Conservation (phyloP, 2,888 invertebrate genomes). For the Drosophila borborema region DNA sequence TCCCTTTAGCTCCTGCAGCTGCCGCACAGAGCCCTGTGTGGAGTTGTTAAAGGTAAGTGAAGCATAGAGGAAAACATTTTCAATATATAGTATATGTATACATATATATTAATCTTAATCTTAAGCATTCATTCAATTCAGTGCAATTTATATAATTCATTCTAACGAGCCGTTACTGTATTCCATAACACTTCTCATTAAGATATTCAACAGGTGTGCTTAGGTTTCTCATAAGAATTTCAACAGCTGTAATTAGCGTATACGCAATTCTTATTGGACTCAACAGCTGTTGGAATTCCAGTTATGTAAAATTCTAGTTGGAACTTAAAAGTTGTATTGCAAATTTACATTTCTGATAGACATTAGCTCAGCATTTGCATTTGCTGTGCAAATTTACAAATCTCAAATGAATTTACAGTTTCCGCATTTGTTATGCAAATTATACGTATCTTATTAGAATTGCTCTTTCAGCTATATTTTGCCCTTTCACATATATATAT, state of each 20-base stretch:
- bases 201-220: not conserved
- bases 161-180: not conserved
- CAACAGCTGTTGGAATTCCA: not conserved
- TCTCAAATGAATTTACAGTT: not conserved
- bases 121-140: not conserved
- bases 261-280: not conserved
- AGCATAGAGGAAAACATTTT: not conserved
- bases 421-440: not conserved
- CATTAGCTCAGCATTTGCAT: not conserved
- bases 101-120: not conserved
- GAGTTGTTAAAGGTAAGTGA: not conserved
- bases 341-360: not conserved
- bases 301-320: not conserved
- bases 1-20: constrained; percentile 95
- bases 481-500: not conserved
- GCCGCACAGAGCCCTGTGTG: constrained; percentile 94
- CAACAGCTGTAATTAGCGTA: not conserved
- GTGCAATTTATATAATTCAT: not conserved
- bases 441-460: not conserved
- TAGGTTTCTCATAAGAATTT: not conserved
- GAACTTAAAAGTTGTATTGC: not conserved
- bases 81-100: not conserved
- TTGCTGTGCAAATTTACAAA: not conserved
- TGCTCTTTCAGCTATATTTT: too few relatives aligned
- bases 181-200: not conserved